Base-by-base conservation (phyloP, 2,113 vertebrate genomes). In the Lasiurus borealis region DNA sequence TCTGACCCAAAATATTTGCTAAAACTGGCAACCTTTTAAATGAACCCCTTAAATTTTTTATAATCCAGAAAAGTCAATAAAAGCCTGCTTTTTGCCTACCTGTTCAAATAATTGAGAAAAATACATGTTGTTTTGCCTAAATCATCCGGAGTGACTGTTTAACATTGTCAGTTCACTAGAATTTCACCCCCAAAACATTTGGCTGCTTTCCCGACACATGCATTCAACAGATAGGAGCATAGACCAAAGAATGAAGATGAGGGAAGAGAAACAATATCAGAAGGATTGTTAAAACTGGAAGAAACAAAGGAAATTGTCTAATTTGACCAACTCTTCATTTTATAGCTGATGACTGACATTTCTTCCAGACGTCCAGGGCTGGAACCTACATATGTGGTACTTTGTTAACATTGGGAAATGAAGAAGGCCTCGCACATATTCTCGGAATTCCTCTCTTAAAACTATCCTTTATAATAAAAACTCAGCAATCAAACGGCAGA, bases 41-140 rank as follows among this genome's bases (percentile, higher is more conserved):
- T 81, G 48, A 92, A 48, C 10, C 27, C 34, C 23, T 75, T 57
- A 75, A 8, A 80, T 50, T 50, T 68, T 94, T n/a, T 44, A 15
- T 69, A 46, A 77, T 71, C 50, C 34, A 82, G 54, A 94, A 88
- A 96, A 84, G 52, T 48, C 19, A 48, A 25, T 72, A 50, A 80
- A 85, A 68, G 15, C 15, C 27, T 57, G 31, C 46, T 76, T 78
- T 93, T 78, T 84, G 18, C 62, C 25, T 76, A 68, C 82, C 19
- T 59, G 10, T 75, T 91, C 34, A 72, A 34, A 46, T 46, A 69
- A 46, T 59, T 57, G 14, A 75, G 57, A 66, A 95, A 83, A 94
- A 64, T 0, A 1, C 72, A 25, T 27, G 0, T 64, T 25, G 18
- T 84, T 96, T 78, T 82, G 27, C 69, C 14, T 68, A 31, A 29